Conservation (phyloP, 23 tunicate genomes). For the Oikopleura vanhoeffeni region DNA sequence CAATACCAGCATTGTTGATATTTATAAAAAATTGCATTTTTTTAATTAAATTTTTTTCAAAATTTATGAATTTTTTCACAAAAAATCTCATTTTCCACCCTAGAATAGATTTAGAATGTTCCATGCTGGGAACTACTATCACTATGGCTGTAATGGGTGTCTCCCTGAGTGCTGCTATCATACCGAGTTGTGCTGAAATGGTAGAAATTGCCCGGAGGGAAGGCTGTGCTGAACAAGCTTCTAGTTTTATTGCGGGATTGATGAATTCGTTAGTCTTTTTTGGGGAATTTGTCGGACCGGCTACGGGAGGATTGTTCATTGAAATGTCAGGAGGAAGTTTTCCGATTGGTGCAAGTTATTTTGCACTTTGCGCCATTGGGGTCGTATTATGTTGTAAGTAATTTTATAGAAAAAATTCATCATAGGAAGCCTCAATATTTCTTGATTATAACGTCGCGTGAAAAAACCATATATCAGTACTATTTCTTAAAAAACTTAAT, state of each 20-base stretch:
- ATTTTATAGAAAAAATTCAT: too few species aligned
- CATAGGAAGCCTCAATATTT: too few species aligned
- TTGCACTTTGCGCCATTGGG: neutral
- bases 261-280: neutral
- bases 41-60: too few species aligned
- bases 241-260: neutral
- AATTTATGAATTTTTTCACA: too few species aligned
- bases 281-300: conserved; percentile 35
- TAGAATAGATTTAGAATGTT: neutral
- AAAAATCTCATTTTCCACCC: too few species aligned
- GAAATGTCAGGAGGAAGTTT: neutral
- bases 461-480: too few species aligned
- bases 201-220: neutral
- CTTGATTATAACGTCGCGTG: too few species aligned
- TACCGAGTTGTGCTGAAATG: neutral
- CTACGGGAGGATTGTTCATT: conserved; percentile 27
- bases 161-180: neutral
- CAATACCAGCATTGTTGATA: too few species aligned
- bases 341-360: neutral
- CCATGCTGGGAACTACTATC: neutral
- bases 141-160: neutral
- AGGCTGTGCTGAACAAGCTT: neutral
- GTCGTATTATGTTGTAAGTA: neutral
- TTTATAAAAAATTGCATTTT: too few species aligned
- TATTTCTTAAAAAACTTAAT: too few species aligned